Evolutionary conservation across 2,113 vertebrate species (phyloP), one percentile per base, ranked within the genome.

Genomic region (Chaenocephalus aceratus): DNA sequence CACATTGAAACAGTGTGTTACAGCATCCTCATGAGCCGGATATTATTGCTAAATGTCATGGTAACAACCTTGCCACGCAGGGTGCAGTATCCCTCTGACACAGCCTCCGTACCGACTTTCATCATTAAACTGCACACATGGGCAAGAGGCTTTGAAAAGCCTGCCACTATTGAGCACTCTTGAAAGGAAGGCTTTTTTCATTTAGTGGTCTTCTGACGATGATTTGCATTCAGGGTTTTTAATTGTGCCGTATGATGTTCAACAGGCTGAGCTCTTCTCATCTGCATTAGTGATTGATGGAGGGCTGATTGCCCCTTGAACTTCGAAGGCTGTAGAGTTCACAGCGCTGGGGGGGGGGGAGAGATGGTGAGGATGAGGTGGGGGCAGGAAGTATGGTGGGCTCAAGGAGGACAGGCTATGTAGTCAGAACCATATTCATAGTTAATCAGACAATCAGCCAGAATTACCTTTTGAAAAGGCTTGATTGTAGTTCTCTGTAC

Each of bases 151-250:
- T 82, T 79, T 93, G 76, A 79, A 86, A 86, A 69, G 64, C 64
- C 68, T 85, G 86, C 66, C 65, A 72, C 78, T 77, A 86, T 87
- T 80, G 81, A 89, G 87, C 44, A 15, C 83, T 74, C 69, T 88
- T 85, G 72, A 90, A 91, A 92, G 80, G 72, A 85, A 89, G 72
- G 79, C 87, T 84, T 82, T 88, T 89, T 89, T 92, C 78, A 86
- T 90, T 88, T 77, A 84, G 86, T 87, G 79, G 77, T 73, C 82
- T 70, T 51, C 83, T 81, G 86, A 86, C 88, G 83, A 88, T 89
- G 78, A 92, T 91, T 92, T 90, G 91, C 86, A 90, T 91, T 91
- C 81, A 76, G 84, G 80, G 75, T 44, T 86, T 90, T 91, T 92
- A 89, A 90, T 91, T 88, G 80, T 84, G 84, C 71, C 11, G 70